Evolutionary conservation across 2,113 vertebrate species (phyloP).

Genomic region (Rissa tridactyla): DNA sequence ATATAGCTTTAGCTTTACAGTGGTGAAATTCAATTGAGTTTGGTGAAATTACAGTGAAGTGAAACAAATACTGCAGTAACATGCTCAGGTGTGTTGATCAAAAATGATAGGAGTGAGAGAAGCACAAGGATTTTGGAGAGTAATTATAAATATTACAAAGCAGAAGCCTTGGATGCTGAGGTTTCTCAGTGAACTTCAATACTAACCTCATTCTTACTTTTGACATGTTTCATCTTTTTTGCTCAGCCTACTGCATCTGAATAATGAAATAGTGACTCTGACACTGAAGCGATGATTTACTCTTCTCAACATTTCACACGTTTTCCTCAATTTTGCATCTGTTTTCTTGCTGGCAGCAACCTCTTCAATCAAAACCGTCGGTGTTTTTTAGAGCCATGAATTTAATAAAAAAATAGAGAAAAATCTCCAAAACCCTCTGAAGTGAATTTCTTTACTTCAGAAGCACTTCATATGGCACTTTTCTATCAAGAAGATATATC

Average conservation of each 20-base stretch:
- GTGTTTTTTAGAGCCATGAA: slow-evolving; percentile 1
- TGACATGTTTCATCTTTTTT: slow-evolving; percentile 56
- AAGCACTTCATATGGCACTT: slow-evolving; percentile 27
- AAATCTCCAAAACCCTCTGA: slow-evolving; percentile 1
- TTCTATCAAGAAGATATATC: slow-evolving; percentile 20
- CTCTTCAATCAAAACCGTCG: slow-evolving; percentile 62
- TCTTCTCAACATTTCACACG: slow-evolving; percentile 37
- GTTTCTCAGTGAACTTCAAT: slow-evolving; percentile 19
- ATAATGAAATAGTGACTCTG: slow-evolving; percentile 60
- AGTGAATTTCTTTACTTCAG: slow-evolving; percentile 34
- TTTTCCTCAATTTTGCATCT: slow-evolving; percentile 66
- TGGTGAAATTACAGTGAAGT: neutral
- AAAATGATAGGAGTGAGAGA: neutral
- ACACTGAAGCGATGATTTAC: slow-evolving; percentile 47
- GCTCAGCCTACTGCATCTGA: slow-evolving; percentile 54
- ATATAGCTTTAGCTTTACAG: neutral
- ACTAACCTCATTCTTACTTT: neutral
- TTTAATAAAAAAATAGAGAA: neutral
- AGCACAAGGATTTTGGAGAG: neutral
- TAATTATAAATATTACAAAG: slow-evolving; percentile 39
- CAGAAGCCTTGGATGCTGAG: neutral
- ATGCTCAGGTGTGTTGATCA: neutral
- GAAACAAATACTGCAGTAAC: neutral
- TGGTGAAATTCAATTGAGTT: neutral
- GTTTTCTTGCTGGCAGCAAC: slow-evolving; percentile 56